Percentiles rank a stretch among this genome's conserved stretches.
These are phyloP conservation scores for Drosophila subsilvestris DNA, from an alignment of 2,888 invertebrate genomes.

Conservation along the genomic window DNA sequence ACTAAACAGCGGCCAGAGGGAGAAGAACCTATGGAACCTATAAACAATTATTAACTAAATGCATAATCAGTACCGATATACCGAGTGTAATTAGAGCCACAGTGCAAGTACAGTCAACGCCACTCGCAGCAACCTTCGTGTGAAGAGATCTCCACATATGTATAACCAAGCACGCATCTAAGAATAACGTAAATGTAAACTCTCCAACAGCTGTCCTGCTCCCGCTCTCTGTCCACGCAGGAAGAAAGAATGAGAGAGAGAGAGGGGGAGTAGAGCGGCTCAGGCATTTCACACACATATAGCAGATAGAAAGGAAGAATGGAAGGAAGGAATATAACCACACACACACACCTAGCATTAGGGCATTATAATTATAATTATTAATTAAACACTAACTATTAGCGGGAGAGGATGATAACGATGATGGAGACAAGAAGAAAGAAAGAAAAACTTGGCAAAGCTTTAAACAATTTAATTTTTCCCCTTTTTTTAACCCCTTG, in stretches of 20 bases:
- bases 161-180: conserved; percentile 15
- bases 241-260: neutral
- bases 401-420: conserved; percentile 51
- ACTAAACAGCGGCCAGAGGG: neutral
- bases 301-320: neutral
- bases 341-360: conserved; percentile 60
- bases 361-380: conserved; percentile 59
- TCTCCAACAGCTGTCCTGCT: conserved; percentile 52
- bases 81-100: conserved; percentile 13
- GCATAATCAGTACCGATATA: conserved; percentile 33
- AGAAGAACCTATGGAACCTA: conserved; percentile 20
- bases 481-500: conserved; percentile 48
- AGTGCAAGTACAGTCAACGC: conserved; percentile 71
- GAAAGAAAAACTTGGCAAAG: conserved; percentile 80
- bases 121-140: conserved; percentile 58
- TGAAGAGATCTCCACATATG: conserved; percentile 64
- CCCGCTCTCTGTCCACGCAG: conserved; percentile 10
- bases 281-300: conserved; percentile 22
- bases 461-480: conserved; percentile 81
- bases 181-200: conserved; percentile 50
- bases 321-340: conserved; percentile 2
- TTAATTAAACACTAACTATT: conserved; percentile 70
- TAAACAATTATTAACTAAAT: conserved; percentile 55
- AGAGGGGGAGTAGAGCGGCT: conserved; percentile 20
- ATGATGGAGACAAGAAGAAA: conserved; percentile 20